Conservation (phyloP, 2,888 invertebrate species). For the Mesorhabditis spiculigera region DNA sequence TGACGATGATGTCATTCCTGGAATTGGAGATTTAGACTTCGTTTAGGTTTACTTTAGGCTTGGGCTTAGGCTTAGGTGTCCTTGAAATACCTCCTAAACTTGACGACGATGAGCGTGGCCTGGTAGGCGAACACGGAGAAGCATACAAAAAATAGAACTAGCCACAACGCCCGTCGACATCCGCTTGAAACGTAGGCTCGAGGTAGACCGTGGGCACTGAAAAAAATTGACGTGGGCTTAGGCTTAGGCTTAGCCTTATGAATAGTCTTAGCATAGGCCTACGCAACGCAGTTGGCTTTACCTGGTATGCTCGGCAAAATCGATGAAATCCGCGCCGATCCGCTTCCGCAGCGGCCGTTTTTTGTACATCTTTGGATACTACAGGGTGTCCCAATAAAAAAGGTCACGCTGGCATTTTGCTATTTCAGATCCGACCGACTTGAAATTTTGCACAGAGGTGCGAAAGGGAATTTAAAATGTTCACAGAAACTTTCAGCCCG, state of each 20-base stretch:
- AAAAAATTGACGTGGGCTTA: slow-evolving; percentile 7
- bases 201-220: slow-evolving; percentile 55
- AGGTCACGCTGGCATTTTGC: too few relatives aligned
- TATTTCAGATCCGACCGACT: too few relatives aligned
- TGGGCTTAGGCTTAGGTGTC: not conserved
- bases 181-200: slow-evolving; percentile 48
- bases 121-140: slow-evolving; percentile 48
- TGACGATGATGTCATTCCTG: slow-evolving; percentile 57
- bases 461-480: too few relatives aligned
- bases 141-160: slow-evolving; percentile 47
- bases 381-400: too few relatives aligned
- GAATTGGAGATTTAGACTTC: slow-evolving; percentile 1
- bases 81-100: slow-evolving; percentile 36
- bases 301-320: slow-evolving; percentile 51
- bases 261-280: too few relatives aligned
- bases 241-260: not conserved
- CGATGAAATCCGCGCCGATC: slow-evolving; percentile 32
- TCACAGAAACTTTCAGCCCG: too few relatives aligned
- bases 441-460: too few relatives aligned
- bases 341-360: not conserved
- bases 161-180: slow-evolving; percentile 43
- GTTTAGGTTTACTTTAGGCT: not conserved
- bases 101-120: slow-evolving; percentile 46
- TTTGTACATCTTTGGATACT: too few relatives aligned
- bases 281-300: not conserved